Base-by-base conservation (phyloP, 2,888 invertebrate species). In the Leucophora obtusa region DNA sequence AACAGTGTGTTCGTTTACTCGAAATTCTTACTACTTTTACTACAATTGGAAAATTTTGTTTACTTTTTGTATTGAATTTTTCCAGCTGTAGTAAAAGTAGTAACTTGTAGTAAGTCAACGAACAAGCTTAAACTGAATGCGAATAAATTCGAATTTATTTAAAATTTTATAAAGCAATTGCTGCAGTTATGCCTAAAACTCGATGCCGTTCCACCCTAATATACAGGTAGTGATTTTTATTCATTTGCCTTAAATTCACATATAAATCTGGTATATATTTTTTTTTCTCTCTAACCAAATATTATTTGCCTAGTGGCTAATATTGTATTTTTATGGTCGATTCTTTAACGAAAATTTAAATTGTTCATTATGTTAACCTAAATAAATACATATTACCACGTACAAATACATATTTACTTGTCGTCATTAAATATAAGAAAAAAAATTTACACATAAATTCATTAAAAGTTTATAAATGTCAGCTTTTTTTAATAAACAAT, bases 321-420 rank as follows among this genome's bases (percentile, higher is more conserved):
- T 70, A 59, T 54, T 63, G 53, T 59, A 38, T 50, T 60, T 51
- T 43, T 47, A 15, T 68, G 58, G 54, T 71, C 33, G 62, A 9
- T 59, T 70, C 28, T 56, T 47, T 51, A 58, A 58, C 21, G 58
- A 59, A 71, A 66, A 70, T 66, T 76, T 76, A 77, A 81, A 72
- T 77, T 81, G 77, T 81, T 81, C 76, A 81, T 77, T 81, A 77
- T 77, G 80, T 76, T 81, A 81, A 81, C 80, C 80, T 28, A 77
- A 81, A 81, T 76, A 73, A 76, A 76, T 59, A 73, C 18, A 66
- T 66, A 63, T 53, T 51, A 53, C 65, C 73, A 58, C 28, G 68
- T 78, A 68, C 50, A 79, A 56, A 63, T 18, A 58, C 15, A 56
- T 17, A 60, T 69, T 62, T 73, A 65, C 63, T 79, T 56, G 65